Base-by-base conservation (phyloP, 2,888 invertebrate species). In the Mythimna loreyi region DNA sequence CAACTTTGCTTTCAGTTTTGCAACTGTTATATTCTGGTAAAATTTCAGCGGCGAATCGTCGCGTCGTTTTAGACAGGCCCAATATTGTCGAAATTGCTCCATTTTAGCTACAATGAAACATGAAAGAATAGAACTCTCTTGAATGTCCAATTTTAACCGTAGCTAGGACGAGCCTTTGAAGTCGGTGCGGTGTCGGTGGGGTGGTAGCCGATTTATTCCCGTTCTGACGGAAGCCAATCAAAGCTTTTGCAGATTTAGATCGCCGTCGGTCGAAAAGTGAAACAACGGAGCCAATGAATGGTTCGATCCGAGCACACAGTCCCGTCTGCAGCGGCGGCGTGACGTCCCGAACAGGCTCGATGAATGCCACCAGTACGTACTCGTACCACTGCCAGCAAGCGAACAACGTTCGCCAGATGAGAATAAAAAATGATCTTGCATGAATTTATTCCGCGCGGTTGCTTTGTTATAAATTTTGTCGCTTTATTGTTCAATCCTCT, bases 161-260 rank as follows among this genome's bases (percentile, higher is more conserved):
- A 83, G 86, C 86, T 85, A 84, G 80, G 85, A 86, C 85, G 81
- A 81, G 85, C 88, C 88, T 92, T 92, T 93, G 91, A 90, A 87
- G 83, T 76, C 68, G 81, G 82, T 69, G 79, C 78, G 83, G 87
- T 87, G 87, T 88, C 81, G n/a, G n/a, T n/a, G 86, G 80, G 85
- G 84, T 86, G 85, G 87, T 81, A 79, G 79, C 67, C 85, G 90
- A 90, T 90, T 90, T 87, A 88, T 91, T 89, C 84, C 84, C 85
- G 85, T 84, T 84, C 86, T 86, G 89, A 87, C 86, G 90, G 87
- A 83, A 90, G 89, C 90, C 92, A 93, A 93, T 93, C 91, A 92
- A 90, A 90, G 90, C 87, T 90, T 92, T 93, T 93, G 90, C 89
- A 90, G 92, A 92, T 93, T 91, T 89, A 88, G 88, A 91, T 87